Conservation (phyloP, 2,797 vertebrate species). For the Onychomys leucogaster region DNA sequence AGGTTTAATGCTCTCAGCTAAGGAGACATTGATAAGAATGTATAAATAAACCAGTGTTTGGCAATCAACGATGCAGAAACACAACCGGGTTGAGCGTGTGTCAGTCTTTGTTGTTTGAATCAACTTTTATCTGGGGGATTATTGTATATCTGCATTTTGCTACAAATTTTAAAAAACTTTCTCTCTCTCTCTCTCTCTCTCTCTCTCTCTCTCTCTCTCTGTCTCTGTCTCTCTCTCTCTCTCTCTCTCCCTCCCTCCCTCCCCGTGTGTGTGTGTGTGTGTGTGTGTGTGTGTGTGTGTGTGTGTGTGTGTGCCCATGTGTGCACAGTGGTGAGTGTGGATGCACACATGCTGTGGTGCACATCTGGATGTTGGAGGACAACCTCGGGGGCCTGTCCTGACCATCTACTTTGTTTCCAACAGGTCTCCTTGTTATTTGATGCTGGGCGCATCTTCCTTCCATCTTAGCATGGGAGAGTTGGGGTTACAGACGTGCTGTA, state of each 20-base stretch:
- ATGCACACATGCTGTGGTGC: not conserved
- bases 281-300: not conserved
- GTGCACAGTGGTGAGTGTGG: not conserved
- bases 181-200: no score
- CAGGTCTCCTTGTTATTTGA: not conserved
- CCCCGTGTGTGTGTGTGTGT: not conserved
- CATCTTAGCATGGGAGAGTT: not conserved
- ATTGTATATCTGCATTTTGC: fast-evolving
- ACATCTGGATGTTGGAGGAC: not conserved
- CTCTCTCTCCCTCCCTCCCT: no score
- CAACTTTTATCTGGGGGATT: not conserved
- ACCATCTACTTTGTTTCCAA: not conserved
- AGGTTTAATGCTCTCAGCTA: not conserved
- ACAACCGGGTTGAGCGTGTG: not conserved
- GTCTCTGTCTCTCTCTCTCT: no score
- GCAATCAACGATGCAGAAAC: not conserved
- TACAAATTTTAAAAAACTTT: not conserved
- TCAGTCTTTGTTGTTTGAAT: not conserved
- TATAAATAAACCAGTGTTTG: not conserved
- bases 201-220: no score
- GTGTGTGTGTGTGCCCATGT: not conserved
- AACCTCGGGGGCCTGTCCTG: not conserved
- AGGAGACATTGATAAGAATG: not conserved
- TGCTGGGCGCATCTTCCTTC: not conserved
- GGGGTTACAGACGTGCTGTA: not conserved